These are phyloP conservation scores for Hycleus cichorii DNA, from an alignment of 1,140 invertebrate genomes.

Conservation along the genomic window DNA sequence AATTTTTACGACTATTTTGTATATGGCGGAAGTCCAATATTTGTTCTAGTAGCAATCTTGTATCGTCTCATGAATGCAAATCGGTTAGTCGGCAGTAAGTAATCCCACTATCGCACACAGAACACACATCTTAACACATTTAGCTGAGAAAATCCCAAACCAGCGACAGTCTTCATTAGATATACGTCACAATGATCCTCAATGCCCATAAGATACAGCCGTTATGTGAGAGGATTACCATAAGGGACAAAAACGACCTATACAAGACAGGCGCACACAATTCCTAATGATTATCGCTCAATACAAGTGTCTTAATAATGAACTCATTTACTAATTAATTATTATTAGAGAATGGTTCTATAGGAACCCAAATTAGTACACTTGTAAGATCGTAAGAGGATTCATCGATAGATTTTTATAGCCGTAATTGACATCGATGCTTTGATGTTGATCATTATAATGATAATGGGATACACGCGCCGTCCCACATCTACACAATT, in stretches of 20 bases:
- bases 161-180: conserved; percentile 23
- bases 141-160: conserved; percentile 22
- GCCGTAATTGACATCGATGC: not conserved
- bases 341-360: not conserved
- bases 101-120: conserved; percentile 30
- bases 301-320: conserved; percentile 1
- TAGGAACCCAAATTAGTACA: not conserved
- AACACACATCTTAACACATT: conserved; percentile 34
- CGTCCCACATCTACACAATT: not conserved
- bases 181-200: conserved; percentile 16
- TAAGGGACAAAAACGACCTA: conserved; percentile 8
- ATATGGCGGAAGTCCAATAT: conserved; percentile 34
- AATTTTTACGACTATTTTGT: conserved; percentile 24
- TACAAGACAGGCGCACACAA: not conserved
- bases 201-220: conserved; percentile 13
- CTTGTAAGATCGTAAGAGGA: conserved; percentile 1
- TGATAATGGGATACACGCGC: not conserved
- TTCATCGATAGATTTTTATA: not conserved
- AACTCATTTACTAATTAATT: conserved; percentile 9
- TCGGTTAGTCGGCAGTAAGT: conserved; percentile 25
- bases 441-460: not conserved
- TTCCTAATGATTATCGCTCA: conserved; percentile 10
- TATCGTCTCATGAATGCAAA: conserved; percentile 38
- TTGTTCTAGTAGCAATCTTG: conserved; percentile 34
- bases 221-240: conserved; percentile 18